A percentile compares a stretch with the other conserved stretches of the same genome.
phyloP scores from a whole-genome alignment of 2,888 invertebrate genomes.

The Stenodera caucasica region DNA sequence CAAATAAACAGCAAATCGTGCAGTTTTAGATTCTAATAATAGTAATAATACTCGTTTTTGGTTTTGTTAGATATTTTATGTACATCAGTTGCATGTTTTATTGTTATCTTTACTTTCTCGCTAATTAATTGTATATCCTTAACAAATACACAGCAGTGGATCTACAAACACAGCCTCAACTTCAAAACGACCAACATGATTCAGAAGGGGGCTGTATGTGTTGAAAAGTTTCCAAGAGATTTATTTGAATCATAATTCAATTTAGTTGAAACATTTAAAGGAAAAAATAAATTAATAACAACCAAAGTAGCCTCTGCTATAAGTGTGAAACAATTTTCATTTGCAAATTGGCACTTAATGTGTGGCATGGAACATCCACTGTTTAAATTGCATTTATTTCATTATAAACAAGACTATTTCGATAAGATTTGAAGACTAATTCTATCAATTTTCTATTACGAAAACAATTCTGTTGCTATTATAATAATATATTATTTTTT shows the following conservation, averaged over 20 bases:
- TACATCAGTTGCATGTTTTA: slow-evolving; percentile 13
- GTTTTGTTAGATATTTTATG: slow-evolving; percentile 1
- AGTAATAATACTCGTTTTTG: background rate
- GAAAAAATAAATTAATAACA: slow-evolving; percentile 29
- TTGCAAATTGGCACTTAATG: slow-evolving; percentile 30
- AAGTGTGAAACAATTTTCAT: slow-evolving; percentile 47
- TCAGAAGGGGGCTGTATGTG: slow-evolving; percentile 84
- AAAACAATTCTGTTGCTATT: no score
- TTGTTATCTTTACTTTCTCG: background rate
- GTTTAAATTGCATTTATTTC: slow-evolving; percentile 26
- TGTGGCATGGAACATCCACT: slow-evolving; percentile 30
- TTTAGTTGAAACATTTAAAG: slow-evolving; percentile 29
- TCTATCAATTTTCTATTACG: background rate
- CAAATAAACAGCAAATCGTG: background rate
- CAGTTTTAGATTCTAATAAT: no score
- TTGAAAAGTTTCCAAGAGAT: slow-evolving; percentile 56
- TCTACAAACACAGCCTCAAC: slow-evolving; percentile 78
- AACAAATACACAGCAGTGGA: slow-evolving; percentile 69
- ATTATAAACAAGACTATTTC: slow-evolving; percentile 22
- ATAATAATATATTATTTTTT: background rate
- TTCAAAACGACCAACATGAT: slow-evolving; percentile 77
- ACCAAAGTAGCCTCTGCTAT: slow-evolving; percentile 50
- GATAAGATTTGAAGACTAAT: background rate
- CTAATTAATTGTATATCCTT: slow-evolving; percentile 18
- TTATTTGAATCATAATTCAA: slow-evolving; percentile 30